phyloP scores from a whole-genome alignment of 2,888 invertebrate genomes.

The Oithona nana region DNA sequence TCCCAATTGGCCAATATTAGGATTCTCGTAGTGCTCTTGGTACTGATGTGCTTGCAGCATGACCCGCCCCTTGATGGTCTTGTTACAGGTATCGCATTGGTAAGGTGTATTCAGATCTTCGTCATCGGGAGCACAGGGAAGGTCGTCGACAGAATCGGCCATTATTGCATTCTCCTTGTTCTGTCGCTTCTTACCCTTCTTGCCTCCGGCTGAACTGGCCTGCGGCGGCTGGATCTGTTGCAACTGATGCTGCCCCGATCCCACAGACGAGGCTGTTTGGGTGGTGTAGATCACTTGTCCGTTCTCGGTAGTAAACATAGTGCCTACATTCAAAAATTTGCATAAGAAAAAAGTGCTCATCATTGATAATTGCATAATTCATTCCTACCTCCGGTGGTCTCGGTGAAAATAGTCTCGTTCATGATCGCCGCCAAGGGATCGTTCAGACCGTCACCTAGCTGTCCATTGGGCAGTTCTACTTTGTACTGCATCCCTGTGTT shows the following conservation, averaged over 20 bases:
- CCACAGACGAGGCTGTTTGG: background rate
- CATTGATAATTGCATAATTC: background rate
- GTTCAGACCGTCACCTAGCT: background rate
- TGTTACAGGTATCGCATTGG: constrained; percentile 15
- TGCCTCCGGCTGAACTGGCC: background rate
- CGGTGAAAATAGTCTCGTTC: constrained; percentile 17
- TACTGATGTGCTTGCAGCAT: constrained; percentile 17
- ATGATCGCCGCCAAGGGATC: constrained; percentile 17
- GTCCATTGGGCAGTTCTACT: constrained; percentile 11
- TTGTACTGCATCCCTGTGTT: constrained; percentile 4
- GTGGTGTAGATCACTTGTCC: constrained; percentile 15
- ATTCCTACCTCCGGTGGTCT: constrained; percentile 7
- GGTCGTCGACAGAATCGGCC: constrained; percentile 12
- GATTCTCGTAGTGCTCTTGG: constrained; percentile 17
- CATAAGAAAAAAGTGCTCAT: background rate
- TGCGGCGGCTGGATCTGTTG: background rate
- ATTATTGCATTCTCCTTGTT: constrained; percentile 9
- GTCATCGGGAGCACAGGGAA: constrained; percentile 16
- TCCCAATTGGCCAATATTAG: constrained; percentile 7
- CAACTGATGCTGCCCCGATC: background rate
- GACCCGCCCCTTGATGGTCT: constrained; percentile 13
- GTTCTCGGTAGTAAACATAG: constrained; percentile 10
- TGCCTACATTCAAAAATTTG: background rate
- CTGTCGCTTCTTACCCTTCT: constrained; percentile 4
- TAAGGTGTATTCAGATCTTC: constrained; percentile 17